Evolutionary conservation across 2,113 vertebrate species (phyloP).

Genomic region (Dicentrarchus labrax): DNA sequence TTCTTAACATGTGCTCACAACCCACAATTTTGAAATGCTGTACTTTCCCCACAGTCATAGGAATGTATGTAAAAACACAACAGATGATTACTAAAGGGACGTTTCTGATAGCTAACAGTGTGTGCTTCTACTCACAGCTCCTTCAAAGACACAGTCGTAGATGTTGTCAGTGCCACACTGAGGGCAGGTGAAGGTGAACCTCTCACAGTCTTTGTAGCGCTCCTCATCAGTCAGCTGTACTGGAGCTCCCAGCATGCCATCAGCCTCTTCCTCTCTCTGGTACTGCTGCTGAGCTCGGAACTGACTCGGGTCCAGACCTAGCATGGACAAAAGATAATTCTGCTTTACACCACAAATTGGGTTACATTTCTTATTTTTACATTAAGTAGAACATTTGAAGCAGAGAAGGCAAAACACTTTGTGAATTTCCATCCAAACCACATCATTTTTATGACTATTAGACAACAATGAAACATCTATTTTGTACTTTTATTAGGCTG

Average conservation of each 20-base stretch:
- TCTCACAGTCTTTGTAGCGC: constrained; percentile 94
- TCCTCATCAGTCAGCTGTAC: constrained; percentile 96
- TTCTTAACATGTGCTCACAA: neutral
- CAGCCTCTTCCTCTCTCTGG: constrained; percentile 94
- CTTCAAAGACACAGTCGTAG: constrained; percentile 93
- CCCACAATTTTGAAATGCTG: neutral
- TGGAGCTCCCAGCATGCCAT: constrained; percentile 89
- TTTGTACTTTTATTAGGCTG: constrained; percentile 46
- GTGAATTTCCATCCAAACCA: neutral
- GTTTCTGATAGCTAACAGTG: neutral
- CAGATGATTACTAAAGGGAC: neutral
- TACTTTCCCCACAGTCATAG: neutral
- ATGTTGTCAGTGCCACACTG: constrained; percentile 93
- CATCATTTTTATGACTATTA: constrained; percentile 20
- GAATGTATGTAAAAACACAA: neutral
- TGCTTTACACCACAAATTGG: neutral
- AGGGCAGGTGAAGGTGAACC: constrained; percentile 92
- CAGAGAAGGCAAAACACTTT: neutral
- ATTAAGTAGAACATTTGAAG: neutral
- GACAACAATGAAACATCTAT: constrained; percentile 48
- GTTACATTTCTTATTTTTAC: neutral
- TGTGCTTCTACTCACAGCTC: constrained; percentile 88
- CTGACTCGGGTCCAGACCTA: constrained; percentile 95
- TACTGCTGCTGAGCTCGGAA: constrained; percentile 92
- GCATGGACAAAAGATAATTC: neutral